Base-by-base conservation (phyloP, 2,797 vertebrate genomes). In the Mormyrus hasselquistii region DNA sequence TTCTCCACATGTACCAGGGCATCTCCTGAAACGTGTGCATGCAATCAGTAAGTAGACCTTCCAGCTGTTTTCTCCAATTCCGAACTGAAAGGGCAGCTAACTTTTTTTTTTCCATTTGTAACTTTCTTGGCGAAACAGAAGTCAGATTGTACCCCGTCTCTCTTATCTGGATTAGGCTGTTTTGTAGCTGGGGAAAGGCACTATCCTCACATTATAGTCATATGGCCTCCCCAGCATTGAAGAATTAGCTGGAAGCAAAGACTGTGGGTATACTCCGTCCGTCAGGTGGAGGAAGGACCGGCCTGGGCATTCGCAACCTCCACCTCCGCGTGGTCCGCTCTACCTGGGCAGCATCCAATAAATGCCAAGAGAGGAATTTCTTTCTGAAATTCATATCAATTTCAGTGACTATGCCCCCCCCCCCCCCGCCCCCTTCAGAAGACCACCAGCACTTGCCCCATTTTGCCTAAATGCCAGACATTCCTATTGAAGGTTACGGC, bases 401-500 rank as follows among this genome's bases (percentile, higher is more conserved):
- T 92, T 94, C 90, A 93, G 90, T 93, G 88, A 65, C 85, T 6
- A 41, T 89, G 57, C 6, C 90, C 91, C 92, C 91, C 89, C 90
- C 90, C 92, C 91, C 89, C 89, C 88, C 88, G 85, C 65, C 49
- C 44, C 38, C 50, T 2, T 82, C 44, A 19, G 55, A 12, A 49
- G 41, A 79, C 34, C 38, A 82, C 84, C 88, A 55, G 88, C 53
- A 85, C 90, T 69, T 89, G 82, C 52, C 87, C 76, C 87, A 91
- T 89, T 79, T 87, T 87, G 49, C 59, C n/a, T 25, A 89, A 93
- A 94, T 95, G 92, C 96, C 95, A 93, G 91, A 93, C 94, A 95
- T 96, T 95, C 95, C 94, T 94, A 91, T 93, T 93, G 93, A 95
- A 94, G 94, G 94, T 95, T 95, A 95, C 90, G 93, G 90, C 92